Base-by-base conservation (phyloP, 2,113 vertebrate species). In the Catharus fuscescens region DNA sequence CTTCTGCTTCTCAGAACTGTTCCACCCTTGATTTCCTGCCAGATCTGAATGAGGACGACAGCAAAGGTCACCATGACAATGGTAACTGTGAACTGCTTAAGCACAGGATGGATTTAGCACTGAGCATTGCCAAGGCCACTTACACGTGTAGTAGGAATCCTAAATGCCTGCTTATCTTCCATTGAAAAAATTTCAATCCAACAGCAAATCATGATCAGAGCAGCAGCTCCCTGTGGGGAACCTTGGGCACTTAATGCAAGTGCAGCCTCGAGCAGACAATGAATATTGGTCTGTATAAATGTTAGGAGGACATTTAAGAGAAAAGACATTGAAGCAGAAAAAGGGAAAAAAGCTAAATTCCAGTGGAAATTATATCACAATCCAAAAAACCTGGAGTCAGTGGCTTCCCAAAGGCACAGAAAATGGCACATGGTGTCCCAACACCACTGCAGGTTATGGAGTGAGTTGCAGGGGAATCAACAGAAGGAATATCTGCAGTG, bases 31-130 rank as follows among this genome's bases (percentile, higher is more conserved):
- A 42, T 76, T 38, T 72, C 60, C 31, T 40, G 81, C 80, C 53
- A 84, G 59, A 54, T 79, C 13, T 79, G 54, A 94, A 34, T 69
- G 70, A 90, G 85, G 74, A 80, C 21, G 23, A 48, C 67, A 94
- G 59, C 79, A 92, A 82, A 94, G 71, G 57, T 92, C 94, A 91
- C 67, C 60, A 48, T 88, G 50, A 65, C 87, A 88, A 89, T 78
- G 62, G 80, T 21, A 69, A 20, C 34, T 54, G 40, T 42, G 60
- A 60, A 34, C 21, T 77, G 77, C 85, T 95, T 85, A 60, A 90
- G 76, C 38, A 44, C 57, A 82, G 40, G 47, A 32, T 74, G 84
- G 28, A 52, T 50, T 60, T 14, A 78, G 54, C 79, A 32, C 48
- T 45, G 61, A 87, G 31, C 64, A 62, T 16, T 57, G 62, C 23